phyloP scores from a whole-genome alignment of 2,888 invertebrate species.

The Himalopsyche kuldschensis region DNA sequence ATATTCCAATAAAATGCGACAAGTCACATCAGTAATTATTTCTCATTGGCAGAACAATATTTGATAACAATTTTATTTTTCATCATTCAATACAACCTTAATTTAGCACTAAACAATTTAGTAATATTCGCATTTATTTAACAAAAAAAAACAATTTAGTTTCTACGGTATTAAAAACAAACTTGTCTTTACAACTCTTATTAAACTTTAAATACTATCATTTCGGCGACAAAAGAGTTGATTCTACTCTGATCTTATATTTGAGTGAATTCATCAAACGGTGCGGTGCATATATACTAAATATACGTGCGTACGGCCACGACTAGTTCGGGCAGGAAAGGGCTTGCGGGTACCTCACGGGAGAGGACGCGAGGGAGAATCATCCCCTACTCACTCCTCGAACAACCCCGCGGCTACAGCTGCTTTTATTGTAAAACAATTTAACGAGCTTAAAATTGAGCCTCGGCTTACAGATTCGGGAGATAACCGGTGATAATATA shows the following conservation, averaged over 20 bases:
- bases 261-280: neutral
- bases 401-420: constrained; percentile 20
- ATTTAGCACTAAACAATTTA: too few relatives aligned
- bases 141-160: too few relatives aligned
- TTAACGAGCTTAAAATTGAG: constrained; percentile 40
- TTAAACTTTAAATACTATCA: too few relatives aligned
- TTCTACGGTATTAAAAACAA: too few relatives aligned
- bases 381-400: neutral
- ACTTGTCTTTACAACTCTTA: too few relatives aligned
- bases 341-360: neutral
- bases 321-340: neutral
- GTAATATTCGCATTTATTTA: too few relatives aligned
- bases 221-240: neutral
- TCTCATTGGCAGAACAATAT: too few relatives aligned
- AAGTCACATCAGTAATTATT: too few relatives aligned
- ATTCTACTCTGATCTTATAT: neutral
- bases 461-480: constrained; percentile 22
- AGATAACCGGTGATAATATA: constrained; percentile 10
- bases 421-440: constrained; percentile 39
- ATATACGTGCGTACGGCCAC: neutral
- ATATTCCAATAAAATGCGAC: too few relatives aligned
- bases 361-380: constrained; percentile 42
- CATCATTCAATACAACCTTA: too few relatives aligned
- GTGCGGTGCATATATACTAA: neutral
- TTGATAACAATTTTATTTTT: too few relatives aligned